Evolutionary conservation across 2,797 vertebrate species (phyloP).

Genomic region (Nyctalus aviator): DNA sequence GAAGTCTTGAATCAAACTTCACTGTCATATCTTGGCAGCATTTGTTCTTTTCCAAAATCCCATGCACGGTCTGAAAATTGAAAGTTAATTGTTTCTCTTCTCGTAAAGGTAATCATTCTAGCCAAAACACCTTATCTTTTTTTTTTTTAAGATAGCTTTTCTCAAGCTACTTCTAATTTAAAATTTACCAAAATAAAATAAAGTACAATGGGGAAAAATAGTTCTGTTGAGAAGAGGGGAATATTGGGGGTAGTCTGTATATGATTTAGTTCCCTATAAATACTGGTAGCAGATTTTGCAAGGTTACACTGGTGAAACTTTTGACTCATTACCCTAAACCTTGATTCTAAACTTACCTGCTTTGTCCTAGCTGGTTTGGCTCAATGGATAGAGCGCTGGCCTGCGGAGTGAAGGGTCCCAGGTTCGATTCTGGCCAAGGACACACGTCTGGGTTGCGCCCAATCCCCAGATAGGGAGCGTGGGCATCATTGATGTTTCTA

Average conservation of each 20-base stretch:
- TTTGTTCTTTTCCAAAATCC: constrained; percentile 91
- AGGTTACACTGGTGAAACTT: not conserved
- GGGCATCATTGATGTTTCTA: too few species aligned
- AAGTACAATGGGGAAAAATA: not conserved
- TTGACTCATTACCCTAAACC: not conserved
- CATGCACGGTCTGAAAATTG: constrained; percentile 90
- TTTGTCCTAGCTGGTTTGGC: constrained; percentile 86
- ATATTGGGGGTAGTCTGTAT: not conserved
- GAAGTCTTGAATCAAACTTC: constrained; percentile 90
- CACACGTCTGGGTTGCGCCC: too few species aligned
- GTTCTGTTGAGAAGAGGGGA: not conserved
- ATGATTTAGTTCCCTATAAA: not conserved
- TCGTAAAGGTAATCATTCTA: not conserved
- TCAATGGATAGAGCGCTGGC: too few species aligned
- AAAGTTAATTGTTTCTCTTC: constrained; percentile 56
- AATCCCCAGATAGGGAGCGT: too few species aligned
- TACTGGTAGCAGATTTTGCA: not conserved
- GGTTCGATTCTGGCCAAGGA: too few species aligned
- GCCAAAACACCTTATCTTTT: not conserved
- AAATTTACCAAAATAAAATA: constrained; percentile 40
- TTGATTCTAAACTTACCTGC: constrained; percentile 87
- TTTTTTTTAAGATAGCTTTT: not conserved
- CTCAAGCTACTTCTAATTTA: not conserved
- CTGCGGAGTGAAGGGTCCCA: too few species aligned
- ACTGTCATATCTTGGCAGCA: constrained; percentile 89